phyloP scores from a whole-genome alignment of 1,140 invertebrate genomes.

The Drosophila parabipectinata region DNA sequence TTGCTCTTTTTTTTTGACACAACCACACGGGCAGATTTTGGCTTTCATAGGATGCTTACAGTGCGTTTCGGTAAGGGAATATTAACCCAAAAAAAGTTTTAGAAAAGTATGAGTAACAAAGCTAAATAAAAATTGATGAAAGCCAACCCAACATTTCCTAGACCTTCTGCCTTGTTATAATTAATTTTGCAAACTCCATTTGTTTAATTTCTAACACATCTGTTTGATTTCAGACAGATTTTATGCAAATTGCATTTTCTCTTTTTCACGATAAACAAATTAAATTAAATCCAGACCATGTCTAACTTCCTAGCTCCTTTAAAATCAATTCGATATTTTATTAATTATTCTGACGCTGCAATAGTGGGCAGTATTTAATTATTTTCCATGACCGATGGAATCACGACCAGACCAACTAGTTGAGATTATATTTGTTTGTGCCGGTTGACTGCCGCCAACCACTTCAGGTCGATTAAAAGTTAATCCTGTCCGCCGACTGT shows the following conservation, averaged over 20 bases:
- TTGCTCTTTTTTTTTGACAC: constrained; percentile 57
- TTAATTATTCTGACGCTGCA: constrained; percentile 6
- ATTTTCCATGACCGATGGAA: neutral
- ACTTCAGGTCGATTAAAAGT: constrained; percentile 13
- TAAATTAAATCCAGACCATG: neutral
- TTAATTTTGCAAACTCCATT: neutral
- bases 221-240: neutral
- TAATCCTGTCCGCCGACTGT: constrained; percentile 27
- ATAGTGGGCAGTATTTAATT: neutral
- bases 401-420: neutral
- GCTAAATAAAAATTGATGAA: too few species aligned
- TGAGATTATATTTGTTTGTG: constrained; percentile 12
- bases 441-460: constrained; percentile 5
- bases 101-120: neutral
- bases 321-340: constrained; percentile 7
- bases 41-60: constrained; percentile 9
- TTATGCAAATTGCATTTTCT: neutral
- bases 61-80: constrained; percentile 18
- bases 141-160: too few species aligned
- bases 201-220: neutral
- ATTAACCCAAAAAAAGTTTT: neutral
- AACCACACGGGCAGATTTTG: constrained; percentile 26
- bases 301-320: neutral
- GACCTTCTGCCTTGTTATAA: neutral
- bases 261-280: neutral